A percentile compares a stretch with the other conserved stretches of the same genome.
phyloP scores from a whole-genome alignment of 2,797 vertebrate species.

The Sebastes cheni region DNA sequence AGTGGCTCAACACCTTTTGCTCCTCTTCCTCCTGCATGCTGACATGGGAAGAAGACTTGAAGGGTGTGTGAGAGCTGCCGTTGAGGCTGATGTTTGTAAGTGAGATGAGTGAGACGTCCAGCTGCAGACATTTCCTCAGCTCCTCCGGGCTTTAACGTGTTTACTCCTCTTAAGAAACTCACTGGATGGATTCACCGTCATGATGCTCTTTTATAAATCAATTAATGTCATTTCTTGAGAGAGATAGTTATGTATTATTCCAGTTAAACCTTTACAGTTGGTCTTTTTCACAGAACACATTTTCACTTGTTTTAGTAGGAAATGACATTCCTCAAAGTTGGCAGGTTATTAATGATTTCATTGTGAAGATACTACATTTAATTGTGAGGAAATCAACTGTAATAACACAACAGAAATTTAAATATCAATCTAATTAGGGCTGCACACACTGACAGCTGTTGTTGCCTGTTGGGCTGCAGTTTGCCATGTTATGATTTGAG shows the following conservation, averaged over 20 bases:
- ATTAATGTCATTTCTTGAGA: neutral
- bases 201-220: too few species aligned
- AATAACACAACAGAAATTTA: neutral
- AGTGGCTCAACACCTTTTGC: constrained; percentile 41
- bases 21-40: constrained; percentile 7
- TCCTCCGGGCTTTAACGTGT: neutral
- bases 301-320: neutral
- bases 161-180: neutral
- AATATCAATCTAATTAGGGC: neutral
- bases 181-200: too few species aligned
- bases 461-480: too few species aligned
- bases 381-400: neutral
- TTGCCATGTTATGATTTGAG: too few species aligned
- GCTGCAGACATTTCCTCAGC: constrained; percentile 11
- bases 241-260: neutral
- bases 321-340: neutral
- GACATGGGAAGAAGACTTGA: constrained; percentile 17
- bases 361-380: neutral
- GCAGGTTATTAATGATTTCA: neutral
- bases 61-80: neutral
- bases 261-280: neutral
- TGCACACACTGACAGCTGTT: too few species aligned
- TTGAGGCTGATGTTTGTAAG: neutral
- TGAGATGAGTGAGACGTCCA: constrained; percentile 30
- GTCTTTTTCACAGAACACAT: neutral